Conservation (phyloP, 2,888 invertebrate species). For the Xestoiulus laeticollis region DNA sequence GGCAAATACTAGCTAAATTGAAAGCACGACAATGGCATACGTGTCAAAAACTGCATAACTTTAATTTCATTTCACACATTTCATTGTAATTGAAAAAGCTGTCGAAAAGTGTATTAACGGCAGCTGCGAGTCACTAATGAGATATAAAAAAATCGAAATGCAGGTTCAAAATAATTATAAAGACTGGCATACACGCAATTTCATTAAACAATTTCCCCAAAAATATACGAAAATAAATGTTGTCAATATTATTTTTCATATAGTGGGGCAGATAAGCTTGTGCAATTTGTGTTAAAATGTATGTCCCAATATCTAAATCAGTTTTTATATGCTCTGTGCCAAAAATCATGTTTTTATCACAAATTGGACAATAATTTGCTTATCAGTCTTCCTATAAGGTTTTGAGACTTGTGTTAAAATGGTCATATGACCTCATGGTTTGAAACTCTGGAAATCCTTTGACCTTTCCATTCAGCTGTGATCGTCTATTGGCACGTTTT, state of each 20-base stretch:
- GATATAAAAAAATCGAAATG: background rate
- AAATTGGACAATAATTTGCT: too few species aligned
- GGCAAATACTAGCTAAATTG: background rate
- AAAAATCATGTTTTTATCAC: too few species aligned
- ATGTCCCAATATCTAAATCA: too few species aligned
- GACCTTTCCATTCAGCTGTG: background rate
- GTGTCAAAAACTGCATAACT: slow-evolving; percentile 18
- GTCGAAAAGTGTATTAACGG: background rate
- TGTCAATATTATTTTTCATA: too few species aligned
- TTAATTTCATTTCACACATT: slow-evolving; percentile 35
- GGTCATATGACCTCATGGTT: background rate
- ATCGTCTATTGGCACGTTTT: background rate
- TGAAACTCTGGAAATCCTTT: background rate
- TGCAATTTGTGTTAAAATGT: too few species aligned
- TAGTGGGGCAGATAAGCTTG: background rate
- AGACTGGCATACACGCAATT: background rate
- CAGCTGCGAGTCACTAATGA: slow-evolving; percentile 9
- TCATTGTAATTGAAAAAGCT: slow-evolving; percentile 36
- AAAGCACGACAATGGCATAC: background rate
- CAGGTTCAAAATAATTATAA: background rate
- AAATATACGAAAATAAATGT: background rate
- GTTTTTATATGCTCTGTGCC: too few species aligned
- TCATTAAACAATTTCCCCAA: background rate
- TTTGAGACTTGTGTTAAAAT: too few species aligned
- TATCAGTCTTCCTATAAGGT: too few species aligned